A percentile compares a stretch with the other conserved stretches of the same genome.
phyloP scores from a whole-genome alignment of 2,888 invertebrate species.

The Eutolmus rufibarbis region DNA sequence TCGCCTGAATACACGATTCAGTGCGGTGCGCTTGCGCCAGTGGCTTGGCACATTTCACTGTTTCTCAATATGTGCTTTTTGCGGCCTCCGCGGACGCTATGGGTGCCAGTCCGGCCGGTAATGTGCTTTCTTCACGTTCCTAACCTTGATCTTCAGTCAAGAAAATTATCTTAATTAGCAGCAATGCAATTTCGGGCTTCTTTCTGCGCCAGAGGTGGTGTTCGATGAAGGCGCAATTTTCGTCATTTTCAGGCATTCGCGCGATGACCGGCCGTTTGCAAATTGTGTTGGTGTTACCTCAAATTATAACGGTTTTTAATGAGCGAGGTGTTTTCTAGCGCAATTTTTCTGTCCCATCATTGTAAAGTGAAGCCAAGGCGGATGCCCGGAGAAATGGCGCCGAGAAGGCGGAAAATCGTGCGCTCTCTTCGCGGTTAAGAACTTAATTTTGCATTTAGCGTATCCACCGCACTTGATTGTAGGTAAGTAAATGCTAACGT shows the following conservation, averaged over 20 bases:
- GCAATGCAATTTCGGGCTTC: background rate
- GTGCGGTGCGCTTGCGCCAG: background rate
- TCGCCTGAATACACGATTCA: background rate
- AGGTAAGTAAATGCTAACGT: background rate
- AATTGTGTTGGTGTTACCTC: background rate
- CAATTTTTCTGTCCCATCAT: background rate
- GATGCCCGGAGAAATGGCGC: background rate
- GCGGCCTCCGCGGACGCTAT: background rate
- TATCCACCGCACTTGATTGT: background rate
- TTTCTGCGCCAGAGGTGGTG: background rate
- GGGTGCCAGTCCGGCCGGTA: background rate
- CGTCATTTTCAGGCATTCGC: background rate
- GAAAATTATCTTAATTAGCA: background rate
- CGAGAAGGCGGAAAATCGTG: background rate
- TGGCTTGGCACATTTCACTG: background rate
- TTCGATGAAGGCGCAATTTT: background rate
- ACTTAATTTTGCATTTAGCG: background rate
- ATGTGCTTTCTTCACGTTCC: background rate
- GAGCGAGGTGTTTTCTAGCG: background rate
- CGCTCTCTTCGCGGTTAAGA: background rate
- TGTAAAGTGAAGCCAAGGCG: background rate
- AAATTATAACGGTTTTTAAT: background rate
- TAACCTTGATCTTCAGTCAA: background rate
- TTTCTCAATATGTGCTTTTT: background rate
- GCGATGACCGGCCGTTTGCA: background rate